Evolutionary conservation across 2,113 vertebrate species (phyloP).

Genomic region (Otolemur garnettii): DNA sequence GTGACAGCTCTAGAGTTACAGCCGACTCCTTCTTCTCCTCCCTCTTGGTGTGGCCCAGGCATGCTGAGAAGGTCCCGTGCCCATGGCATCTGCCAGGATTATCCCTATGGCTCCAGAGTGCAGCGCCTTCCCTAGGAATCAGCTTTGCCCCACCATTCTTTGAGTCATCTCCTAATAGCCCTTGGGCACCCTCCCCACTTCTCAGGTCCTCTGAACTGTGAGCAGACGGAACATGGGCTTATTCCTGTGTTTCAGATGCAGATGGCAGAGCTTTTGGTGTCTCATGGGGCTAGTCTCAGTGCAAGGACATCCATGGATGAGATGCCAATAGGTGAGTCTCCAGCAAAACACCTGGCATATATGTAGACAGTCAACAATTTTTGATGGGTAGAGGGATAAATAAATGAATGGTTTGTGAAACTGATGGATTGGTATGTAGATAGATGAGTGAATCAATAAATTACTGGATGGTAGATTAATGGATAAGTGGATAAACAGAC

Average conservation of each 20-base stretch:
- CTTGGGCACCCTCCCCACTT: background rate
- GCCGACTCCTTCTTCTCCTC: background rate
- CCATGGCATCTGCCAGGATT: background rate
- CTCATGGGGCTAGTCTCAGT: slow-evolving; percentile 96
- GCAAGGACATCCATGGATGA: slow-evolving; percentile 97
- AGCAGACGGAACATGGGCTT: background rate
- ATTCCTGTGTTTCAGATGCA: slow-evolving; percentile 92
- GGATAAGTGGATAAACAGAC: background rate
- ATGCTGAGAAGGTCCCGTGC: background rate
- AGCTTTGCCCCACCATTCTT: background rate
- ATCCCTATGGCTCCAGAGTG: background rate
- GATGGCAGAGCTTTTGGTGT: slow-evolving; percentile 96
- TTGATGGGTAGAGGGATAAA: background rate
- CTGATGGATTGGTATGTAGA: background rate
- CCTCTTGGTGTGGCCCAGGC: background rate
- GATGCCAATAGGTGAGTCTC: slow-evolving; percentile 95
- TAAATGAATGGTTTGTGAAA: background rate
- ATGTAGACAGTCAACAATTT: background rate
- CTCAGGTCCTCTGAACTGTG: background rate
- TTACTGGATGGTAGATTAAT: background rate
- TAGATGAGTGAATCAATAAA: background rate
- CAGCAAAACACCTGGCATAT: background rate
- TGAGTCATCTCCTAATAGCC: background rate
- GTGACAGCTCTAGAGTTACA: background rate
- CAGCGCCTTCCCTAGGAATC: background rate